Base-by-base conservation (phyloP, 2,113 vertebrate genomes). In the Corynorhinus townsendii region DNA sequence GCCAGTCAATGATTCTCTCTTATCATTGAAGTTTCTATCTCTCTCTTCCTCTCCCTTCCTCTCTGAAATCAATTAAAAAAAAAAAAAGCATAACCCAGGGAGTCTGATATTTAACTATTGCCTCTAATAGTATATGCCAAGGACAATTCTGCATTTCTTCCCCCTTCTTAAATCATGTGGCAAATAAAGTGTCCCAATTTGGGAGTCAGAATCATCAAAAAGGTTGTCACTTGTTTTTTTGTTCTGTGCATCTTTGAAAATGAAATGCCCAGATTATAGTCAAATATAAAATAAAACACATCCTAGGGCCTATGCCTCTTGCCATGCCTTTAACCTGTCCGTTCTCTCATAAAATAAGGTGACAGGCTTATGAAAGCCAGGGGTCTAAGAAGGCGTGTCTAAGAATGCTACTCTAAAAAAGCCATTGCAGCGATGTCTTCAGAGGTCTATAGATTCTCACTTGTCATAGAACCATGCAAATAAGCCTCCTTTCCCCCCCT, bases 201-300 rank as follows among this genome's bases (percentile, higher is more conserved):
- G 28, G 12, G 52, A 88, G 85, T 93, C 71, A 64, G 72, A 81
- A 68, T 94, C 68, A 73, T 15, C n/a, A 59, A 84, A 95, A 81
- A 33, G 14, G 4, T 24, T 68, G n/a, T 54, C 43, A 28, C 33
- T 47, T 62, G 20, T n/a, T 82, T 62, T 89, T 80, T 83, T 93
- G 43, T 26, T 81, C 20, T 45, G 7, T 59, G 59, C 28, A 66
- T 76, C 33, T 80, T 64, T 69, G 49, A 45, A 87, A 93, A 69
- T 89, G 54, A 86, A 93, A 76, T 28, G 28, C 20, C 43, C 38
- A 76, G 38, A 64, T 49, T 88, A 76, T 33, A 89, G 52, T 15
- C 35, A 87, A 47, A 77, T 24, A 73, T 7, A n/a, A 28, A 64
- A 64, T 26, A 81, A 82, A 94, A 59, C 62, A 68, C 81, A 43